These are phyloP conservation scores for Odontomachus brunneus DNA, from an alignment of 1,140 invertebrate species.

Conservation along the genomic window DNA sequence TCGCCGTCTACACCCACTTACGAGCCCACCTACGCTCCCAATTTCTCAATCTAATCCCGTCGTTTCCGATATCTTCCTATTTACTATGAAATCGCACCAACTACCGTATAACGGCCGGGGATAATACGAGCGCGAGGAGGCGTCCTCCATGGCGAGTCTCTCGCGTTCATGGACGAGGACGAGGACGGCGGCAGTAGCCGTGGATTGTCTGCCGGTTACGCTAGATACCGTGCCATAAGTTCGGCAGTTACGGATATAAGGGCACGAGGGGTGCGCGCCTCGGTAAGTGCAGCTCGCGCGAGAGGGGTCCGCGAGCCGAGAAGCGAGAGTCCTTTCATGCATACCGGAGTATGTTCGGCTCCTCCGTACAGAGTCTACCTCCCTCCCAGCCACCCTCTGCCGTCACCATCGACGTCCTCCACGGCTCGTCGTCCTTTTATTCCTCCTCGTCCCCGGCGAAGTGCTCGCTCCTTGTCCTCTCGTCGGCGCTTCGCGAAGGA, in stretches of 20 bases:
- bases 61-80: conserved; percentile 12
- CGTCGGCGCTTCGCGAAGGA: conserved; percentile 15
- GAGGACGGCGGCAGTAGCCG: conserved; percentile 40
- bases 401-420: background rate
- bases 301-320: conserved; percentile 35
- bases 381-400: background rate
- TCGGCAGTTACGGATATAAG: conserved; percentile 76
- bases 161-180: conserved; percentile 44
- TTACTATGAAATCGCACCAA: conserved; percentile 9
- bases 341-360: conserved; percentile 76
- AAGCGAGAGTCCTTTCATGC: conserved; percentile 78
- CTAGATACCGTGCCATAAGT: conserved; percentile 68
- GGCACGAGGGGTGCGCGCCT: conserved; percentile 51
- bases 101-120: conserved; percentile 4
- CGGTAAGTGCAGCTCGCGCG: conserved; percentile 63
- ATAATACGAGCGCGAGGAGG: background rate
- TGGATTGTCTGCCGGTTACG: conserved; percentile 59
- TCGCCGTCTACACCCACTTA: no score
- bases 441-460: background rate
- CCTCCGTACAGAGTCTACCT: background rate
- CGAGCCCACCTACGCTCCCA: no score
- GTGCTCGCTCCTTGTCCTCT: background rate
- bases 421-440: conserved; percentile 26
- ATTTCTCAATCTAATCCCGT: background rate
- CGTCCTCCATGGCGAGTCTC: conserved; percentile 20